Evolutionary conservation across 2,113 vertebrate species (phyloP).

Genomic region (Mellivora capensis): DNA sequence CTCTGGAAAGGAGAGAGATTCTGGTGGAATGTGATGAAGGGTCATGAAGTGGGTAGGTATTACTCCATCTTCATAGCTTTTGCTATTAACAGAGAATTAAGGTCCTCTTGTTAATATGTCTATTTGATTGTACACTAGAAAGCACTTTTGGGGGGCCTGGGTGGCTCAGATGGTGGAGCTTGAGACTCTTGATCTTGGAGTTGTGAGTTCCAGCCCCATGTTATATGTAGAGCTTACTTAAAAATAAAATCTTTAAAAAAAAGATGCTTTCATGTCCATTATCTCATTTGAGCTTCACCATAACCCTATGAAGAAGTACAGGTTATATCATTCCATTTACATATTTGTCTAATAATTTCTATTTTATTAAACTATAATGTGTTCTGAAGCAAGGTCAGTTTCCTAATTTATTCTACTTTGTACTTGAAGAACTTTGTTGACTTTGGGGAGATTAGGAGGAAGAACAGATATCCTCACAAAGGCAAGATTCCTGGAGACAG

Average conservation of each 20-base stretch:
- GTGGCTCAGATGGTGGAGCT: background rate
- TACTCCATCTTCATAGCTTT: background rate
- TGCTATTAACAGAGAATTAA: background rate
- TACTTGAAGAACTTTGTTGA: conserved; percentile 4
- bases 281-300: background rate
- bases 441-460: background rate
- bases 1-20: conserved; percentile 32
- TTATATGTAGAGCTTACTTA: background rate
- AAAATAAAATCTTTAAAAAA: background rate
- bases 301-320: background rate
- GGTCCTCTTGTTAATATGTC: background rate
- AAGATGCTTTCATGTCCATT: background rate
- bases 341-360: background rate
- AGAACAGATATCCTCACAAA: background rate
- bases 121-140: background rate
- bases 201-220: background rate
- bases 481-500: background rate
- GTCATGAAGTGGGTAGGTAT: background rate
- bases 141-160: background rate
- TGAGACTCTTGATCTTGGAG: background rate
- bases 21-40: background rate
- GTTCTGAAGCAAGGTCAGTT: background rate
- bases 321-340: background rate
- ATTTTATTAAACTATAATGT: background rate
- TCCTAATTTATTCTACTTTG: background rate